These are phyloP conservation scores for Oscheius sp. DNA, from an alignment of 1,140 invertebrate genomes.

Conservation along the genomic window DNA sequence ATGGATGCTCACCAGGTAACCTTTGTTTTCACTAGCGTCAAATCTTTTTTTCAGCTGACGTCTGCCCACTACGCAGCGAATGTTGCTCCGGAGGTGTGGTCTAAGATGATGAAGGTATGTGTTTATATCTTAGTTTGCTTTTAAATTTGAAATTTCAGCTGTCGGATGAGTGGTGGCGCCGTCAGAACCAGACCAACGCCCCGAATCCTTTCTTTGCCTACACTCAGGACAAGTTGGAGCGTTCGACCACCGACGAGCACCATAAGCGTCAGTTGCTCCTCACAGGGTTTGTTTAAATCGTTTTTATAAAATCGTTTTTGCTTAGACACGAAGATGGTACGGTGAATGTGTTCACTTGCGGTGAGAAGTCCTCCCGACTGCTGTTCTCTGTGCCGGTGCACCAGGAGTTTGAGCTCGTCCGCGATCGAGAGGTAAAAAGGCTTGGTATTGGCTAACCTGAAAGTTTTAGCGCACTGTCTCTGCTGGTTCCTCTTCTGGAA, in stretches of 20 bases:
- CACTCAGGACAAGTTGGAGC: not conserved
- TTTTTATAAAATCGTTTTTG: not conserved
- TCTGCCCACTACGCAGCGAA: not conserved
- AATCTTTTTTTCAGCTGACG: not conserved
- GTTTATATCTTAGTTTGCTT: not conserved
- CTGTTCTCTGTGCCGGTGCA: not conserved
- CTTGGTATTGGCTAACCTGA: too few species aligned
- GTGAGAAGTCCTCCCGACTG: not conserved
- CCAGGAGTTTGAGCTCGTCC: not conserved
- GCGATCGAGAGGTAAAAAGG: not conserved
- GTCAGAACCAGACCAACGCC: not conserved
- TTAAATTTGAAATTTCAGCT: not conserved
- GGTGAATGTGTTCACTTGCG: not conserved
- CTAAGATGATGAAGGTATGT: not conserved
- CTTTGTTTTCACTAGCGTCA: not conserved
- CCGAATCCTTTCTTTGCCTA: not conserved
- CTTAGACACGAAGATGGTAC: not conserved
- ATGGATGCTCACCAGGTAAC: constrained; percentile 5
- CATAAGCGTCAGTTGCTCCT: not conserved
- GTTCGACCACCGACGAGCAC: not conserved
- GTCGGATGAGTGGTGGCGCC: not conserved
- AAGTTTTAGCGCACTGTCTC: not conserved
- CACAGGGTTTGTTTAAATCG: not conserved
- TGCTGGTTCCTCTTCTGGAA: not conserved
- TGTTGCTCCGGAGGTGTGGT: not conserved